Evolutionary conservation across 2,888 invertebrate genomes (phyloP).

Genomic region (Hyposoter dolosus): DNA sequence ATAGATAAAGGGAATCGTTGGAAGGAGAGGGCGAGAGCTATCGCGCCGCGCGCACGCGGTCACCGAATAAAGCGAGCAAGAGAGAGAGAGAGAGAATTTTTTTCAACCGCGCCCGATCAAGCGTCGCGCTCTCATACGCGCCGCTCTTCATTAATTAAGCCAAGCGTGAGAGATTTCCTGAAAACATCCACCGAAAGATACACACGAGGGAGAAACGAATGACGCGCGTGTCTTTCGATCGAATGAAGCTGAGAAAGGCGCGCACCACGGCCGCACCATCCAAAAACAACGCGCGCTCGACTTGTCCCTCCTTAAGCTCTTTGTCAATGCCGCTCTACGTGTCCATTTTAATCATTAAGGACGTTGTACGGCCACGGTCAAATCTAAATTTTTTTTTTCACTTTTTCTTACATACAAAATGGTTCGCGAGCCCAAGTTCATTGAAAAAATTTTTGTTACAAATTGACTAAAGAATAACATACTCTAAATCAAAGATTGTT

Average conservation of each 20-base stretch:
- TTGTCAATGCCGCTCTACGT: conserved; percentile 64
- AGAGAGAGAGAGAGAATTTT: conserved; percentile 68
- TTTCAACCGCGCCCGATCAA: conserved; percentile 24
- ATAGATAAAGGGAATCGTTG: conserved; percentile 56
- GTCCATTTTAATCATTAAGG: conserved; percentile 53
- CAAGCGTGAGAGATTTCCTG: conserved; percentile 82
- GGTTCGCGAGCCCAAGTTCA: too few relatives aligned
- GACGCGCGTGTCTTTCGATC: conserved; percentile 68
- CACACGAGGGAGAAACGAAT: background rate
- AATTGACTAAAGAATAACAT: too few relatives aligned
- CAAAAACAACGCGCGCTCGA: conserved; percentile 70
- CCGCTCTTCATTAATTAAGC: conserved; percentile 83
- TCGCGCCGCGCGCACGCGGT: conserved; percentile 37
- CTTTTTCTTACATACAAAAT: too few relatives aligned
- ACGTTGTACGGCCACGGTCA: background rate
- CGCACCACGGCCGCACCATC: conserved; percentile 63
- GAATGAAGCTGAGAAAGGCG: conserved; percentile 61
- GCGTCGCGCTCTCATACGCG: conserved; percentile 58
- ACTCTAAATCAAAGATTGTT: too few relatives aligned
- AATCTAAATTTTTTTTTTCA: too few relatives aligned
- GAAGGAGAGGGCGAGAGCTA: conserved; percentile 30
- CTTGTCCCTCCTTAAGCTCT: conserved; percentile 54
- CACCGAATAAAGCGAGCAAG: conserved; percentile 72
- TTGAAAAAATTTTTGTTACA: too few relatives aligned
- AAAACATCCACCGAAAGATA: conserved; percentile 29